A percentile compares a stretch with the other conserved stretches of the same genome.
phyloP scores from a whole-genome alignment of 2,888 invertebrate genomes.

The Scaptomyza polygonia region DNA sequence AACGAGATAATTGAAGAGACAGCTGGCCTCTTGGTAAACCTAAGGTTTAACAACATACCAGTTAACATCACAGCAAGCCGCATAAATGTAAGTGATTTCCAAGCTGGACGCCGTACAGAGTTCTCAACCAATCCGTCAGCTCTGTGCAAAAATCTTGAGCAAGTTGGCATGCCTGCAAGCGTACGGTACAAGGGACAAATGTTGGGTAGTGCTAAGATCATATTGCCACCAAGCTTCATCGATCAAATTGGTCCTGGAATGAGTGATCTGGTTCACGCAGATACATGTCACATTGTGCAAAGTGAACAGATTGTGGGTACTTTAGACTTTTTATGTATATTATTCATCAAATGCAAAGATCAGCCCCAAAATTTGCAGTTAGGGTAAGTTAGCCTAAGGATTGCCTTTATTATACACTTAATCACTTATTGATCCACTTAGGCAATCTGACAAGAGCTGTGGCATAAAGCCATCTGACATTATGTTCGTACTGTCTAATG shows the following conservation, averaged over 20 bases:
- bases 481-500: conserved; percentile 49
- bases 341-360: conserved; percentile 70
- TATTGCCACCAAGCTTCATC: conserved; percentile 61
- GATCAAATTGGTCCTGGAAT: conserved; percentile 52
- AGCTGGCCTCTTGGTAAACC: conserved; percentile 44
- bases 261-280: conserved; percentile 58
- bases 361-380: neutral
- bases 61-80: conserved; percentile 71
- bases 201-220: conserved; percentile 39
- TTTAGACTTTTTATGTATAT: conserved; percentile 55
- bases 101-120: conserved; percentile 60
- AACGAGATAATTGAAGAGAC: conserved; percentile 45
- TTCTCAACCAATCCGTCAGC: conserved; percentile 41
- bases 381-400: conserved; percentile 1
- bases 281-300: conserved; percentile 35
- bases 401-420: neutral
- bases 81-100: conserved; percentile 74
- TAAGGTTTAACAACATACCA: conserved; percentile 48
- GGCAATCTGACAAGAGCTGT: neutral
- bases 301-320: conserved; percentile 43
- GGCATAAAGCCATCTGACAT: conserved; percentile 49
- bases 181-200: conserved; percentile 41
- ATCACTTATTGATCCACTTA: neutral
- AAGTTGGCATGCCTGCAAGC: conserved; percentile 55
- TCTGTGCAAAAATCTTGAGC: conserved; percentile 50